Evolutionary conservation across 2,113 vertebrate genomes (phyloP).

Genomic region (Centrocercus urophasianus): DNA sequence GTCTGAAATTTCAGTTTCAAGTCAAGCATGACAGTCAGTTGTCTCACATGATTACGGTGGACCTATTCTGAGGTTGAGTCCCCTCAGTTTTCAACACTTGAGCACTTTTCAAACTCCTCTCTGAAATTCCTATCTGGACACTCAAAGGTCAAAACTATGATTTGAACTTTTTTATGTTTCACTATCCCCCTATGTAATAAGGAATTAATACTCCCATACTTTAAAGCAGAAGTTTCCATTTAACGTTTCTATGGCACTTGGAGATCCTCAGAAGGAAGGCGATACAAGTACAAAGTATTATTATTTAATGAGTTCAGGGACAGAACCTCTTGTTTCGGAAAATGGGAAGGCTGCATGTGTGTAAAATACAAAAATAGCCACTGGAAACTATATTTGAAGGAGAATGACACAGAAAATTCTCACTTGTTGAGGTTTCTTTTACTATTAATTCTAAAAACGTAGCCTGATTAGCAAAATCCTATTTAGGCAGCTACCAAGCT

Average conservation of each 20-base stretch:
- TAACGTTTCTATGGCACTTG: not conserved
- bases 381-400: not conserved
- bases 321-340: constrained; percentile 3
- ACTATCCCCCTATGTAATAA: not conserved
- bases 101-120: not conserved
- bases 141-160: not conserved
- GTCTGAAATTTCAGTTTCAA: not conserved
- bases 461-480: not conserved
- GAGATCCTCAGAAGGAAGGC: constrained; percentile 6
- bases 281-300: not conserved
- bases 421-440: not conserved
- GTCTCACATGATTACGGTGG: not conserved
- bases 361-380: not conserved
- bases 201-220: not conserved
- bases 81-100: not conserved
- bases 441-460: not conserved
- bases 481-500: not conserved
- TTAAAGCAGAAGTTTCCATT: not conserved
- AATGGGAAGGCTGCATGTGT: not conserved
- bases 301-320: not conserved
- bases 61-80: not conserved
- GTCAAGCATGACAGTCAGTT: not conserved
- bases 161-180: not conserved
- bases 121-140: not conserved
- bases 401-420: not conserved